These are phyloP conservation scores for Antechinus stuartii DNA, from an alignment of 2,113 vertebrate genomes.

Conservation along the genomic window DNA sequence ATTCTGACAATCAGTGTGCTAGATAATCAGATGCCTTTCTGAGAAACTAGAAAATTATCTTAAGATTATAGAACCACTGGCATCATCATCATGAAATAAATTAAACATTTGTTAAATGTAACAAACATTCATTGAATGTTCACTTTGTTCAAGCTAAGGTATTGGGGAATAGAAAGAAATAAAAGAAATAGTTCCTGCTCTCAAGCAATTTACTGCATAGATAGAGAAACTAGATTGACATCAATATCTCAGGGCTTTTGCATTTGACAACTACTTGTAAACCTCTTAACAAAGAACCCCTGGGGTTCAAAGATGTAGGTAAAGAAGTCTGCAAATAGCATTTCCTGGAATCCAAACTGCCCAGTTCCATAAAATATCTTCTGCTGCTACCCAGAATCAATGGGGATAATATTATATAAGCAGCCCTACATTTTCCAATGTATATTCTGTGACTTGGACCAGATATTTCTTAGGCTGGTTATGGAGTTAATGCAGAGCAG, in stretches of 20 bases:
- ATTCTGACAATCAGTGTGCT: not conserved
- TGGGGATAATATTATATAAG: not conserved
- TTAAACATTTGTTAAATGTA: not conserved
- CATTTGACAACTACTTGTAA: not conserved
- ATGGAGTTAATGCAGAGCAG: not conserved
- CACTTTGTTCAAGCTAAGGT: not conserved
- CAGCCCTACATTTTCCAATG: not conserved
- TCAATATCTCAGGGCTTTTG: not conserved
- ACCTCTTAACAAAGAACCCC: not conserved
- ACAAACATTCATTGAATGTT: not conserved
- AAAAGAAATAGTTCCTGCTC: not conserved
- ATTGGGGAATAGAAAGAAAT: not conserved
- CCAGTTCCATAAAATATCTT: not conserved
- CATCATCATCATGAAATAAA: not conserved
- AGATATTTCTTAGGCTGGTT: not conserved
- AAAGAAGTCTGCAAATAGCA: not conserved
- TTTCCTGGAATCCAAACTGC: not conserved
- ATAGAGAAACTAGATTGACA: not conserved
- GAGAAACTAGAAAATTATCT: not conserved
- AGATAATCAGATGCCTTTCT: not conserved
- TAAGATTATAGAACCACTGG: not conserved
- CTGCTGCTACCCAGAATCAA: not conserved
- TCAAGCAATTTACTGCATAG: not conserved
- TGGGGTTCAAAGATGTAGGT: not conserved
- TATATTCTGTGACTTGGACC: not conserved